These are phyloP conservation scores for Neoscelio sp. DNA, from an alignment of 2,888 invertebrate genomes.

Conservation along the genomic window DNA sequence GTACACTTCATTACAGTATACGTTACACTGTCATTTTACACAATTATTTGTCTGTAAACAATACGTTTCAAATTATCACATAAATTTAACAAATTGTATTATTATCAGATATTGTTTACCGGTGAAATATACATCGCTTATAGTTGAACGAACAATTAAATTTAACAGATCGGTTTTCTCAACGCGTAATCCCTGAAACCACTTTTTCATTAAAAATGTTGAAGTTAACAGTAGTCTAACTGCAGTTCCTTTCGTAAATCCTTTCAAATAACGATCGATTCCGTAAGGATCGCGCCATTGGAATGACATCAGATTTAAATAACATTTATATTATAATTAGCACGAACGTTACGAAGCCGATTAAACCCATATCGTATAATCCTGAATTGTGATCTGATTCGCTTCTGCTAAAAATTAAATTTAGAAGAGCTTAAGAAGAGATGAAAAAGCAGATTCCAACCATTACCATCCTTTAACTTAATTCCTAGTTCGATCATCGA, in stretches of 20 bases:
- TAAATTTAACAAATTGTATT: too few relatives aligned
- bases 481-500: background rate
- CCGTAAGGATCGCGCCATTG: slow-evolving; percentile 15
- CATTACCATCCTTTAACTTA: slow-evolving; percentile 11
- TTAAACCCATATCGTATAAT: slow-evolving; percentile 6
- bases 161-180: slow-evolving; percentile 6
- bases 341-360: background rate
- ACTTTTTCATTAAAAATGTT: slow-evolving; percentile 30
- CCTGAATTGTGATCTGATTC: slow-evolving; percentile 23
- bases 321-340: slow-evolving; percentile 28
- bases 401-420: slow-evolving; percentile 36
- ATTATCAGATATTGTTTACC: too few relatives aligned
- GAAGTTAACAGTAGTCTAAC: slow-evolving; percentile 49
- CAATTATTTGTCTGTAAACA: too few relatives aligned
- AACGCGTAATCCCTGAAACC: slow-evolving; percentile 43
- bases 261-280: slow-evolving; percentile 30
- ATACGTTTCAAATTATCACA: too few relatives aligned
- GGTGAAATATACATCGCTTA: too few relatives aligned
- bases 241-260: slow-evolving; percentile 18
- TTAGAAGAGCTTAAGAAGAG: slow-evolving; percentile 2
- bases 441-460: background rate
- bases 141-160: slow-evolving; percentile 3
- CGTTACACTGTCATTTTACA: too few relatives aligned
- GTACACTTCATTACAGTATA: too few relatives aligned
- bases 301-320: slow-evolving; percentile 28